A percentile compares a stretch with the other conserved stretches of the same genome.
Evolutionary conservation across 2,113 vertebrate species (phyloP).

Genomic region (Takifugu bimaculatus): DNA sequence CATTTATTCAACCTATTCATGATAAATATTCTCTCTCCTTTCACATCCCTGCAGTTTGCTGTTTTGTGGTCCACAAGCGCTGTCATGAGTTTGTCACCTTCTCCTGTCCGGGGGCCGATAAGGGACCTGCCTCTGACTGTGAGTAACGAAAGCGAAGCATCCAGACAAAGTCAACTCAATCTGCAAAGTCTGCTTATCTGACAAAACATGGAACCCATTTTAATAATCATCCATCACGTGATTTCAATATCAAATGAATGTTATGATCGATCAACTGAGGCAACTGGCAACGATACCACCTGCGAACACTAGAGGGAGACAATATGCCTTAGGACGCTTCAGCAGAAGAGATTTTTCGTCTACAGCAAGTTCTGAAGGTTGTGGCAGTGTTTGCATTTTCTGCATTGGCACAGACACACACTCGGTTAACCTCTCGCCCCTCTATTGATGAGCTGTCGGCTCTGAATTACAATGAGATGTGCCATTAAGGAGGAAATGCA

Average conservation of each 20-base stretch:
- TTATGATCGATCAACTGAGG: neutral
- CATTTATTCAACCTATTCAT: conserved; percentile 21
- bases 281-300: neutral
- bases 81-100: conserved; percentile 79
- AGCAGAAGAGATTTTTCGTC: neutral
- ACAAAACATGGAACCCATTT: neutral
- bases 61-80: conserved; percentile 77
- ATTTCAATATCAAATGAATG: neutral
- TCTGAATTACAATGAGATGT: conserved; percentile 26
- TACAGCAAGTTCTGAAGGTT: neutral
- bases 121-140: conserved; percentile 75
- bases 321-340: neutral
- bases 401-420: conserved; percentile 4
- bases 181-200: neutral
- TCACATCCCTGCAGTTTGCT: conserved; percentile 60
- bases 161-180: neutral
- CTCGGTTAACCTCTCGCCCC: conserved; percentile 5
- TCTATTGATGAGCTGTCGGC: conserved; percentile 36
- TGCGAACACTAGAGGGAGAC: neutral
- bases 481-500: conserved; percentile 40
- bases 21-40: neutral
- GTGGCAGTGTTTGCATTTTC: neutral
- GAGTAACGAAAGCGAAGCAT: conserved; percentile 39
- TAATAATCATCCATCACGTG: neutral
- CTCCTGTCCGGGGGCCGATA: conserved; percentile 76